Percentiles rank a stretch among this genome's conserved stretches.
These are phyloP conservation scores for Apamea anceps DNA, from an alignment of 2,888 invertebrate genomes.

Conservation along the genomic window DNA sequence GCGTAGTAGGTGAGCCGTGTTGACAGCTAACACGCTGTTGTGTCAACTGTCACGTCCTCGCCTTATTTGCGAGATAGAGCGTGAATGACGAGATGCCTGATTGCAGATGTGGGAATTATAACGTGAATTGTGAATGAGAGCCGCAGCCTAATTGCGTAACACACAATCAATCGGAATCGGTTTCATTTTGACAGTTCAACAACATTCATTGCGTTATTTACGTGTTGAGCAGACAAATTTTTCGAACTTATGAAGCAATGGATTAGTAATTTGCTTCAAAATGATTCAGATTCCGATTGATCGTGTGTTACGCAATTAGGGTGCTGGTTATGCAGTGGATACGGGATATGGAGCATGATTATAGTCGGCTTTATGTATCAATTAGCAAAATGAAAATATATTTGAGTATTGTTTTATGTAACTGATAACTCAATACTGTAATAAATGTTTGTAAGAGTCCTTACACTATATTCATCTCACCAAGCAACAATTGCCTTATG, in stretches of 20 bases:
- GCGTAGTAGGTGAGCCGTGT: conserved; percentile 64
- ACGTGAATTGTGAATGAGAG: conserved; percentile 26
- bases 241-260: no score
- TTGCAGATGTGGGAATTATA: conserved; percentile 49
- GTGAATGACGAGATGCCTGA: conserved; percentile 54
- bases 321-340: conserved; percentile 14
- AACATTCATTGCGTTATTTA: no score
- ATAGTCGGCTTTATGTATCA: not conserved
- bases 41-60: conserved; percentile 56
- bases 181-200: no score
- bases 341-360: not conserved
- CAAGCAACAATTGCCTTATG: not conserved
- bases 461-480: not conserved
- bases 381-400: not conserved
- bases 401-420: not conserved
- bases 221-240: no score
- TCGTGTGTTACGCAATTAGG: no score
- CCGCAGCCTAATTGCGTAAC: no score
- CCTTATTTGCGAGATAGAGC: conserved; percentile 59
- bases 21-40: conserved; percentile 64
- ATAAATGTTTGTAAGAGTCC: not conserved
- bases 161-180: no score
- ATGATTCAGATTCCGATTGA: no score
- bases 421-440: not conserved
- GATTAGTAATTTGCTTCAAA: no score